Evolutionary conservation across 2,113 vertebrate genomes (phyloP).

Genomic region (Aphyosemion australe): DNA sequence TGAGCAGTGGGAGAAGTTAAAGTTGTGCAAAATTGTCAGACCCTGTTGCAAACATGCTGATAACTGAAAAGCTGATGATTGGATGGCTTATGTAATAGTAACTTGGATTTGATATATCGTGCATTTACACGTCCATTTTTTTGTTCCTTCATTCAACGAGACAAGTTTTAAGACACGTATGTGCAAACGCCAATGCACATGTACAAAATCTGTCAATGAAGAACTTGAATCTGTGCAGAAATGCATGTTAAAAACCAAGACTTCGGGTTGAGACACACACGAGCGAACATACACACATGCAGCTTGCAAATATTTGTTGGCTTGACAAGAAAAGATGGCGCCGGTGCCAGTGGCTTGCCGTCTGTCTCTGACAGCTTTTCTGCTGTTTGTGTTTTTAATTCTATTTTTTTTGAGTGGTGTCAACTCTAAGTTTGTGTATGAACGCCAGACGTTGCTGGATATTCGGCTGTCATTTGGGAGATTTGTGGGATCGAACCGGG

Average conservation of each 20-base stretch:
- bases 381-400: no score
- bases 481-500: no score
- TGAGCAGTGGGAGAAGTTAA: slow-evolving; percentile 61
- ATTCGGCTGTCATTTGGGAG: no score
- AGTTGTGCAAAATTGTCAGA: slow-evolving; percentile 70
- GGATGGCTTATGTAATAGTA: slow-evolving; percentile 63
- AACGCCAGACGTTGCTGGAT: no score
- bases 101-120: slow-evolving; percentile 65
- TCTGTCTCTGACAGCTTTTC: no score
- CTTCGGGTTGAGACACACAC: slow-evolving; percentile 9
- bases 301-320: slow-evolving; percentile 59
- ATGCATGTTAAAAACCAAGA: slow-evolving; percentile 50
- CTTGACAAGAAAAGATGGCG: no score
- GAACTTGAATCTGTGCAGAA: slow-evolving; percentile 49
- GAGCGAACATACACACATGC: slow-evolving; percentile 10
- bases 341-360: no score
- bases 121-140: slow-evolving; percentile 54
- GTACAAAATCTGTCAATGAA: slow-evolving; percentile 46
- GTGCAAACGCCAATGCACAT: slow-evolving; percentile 59
- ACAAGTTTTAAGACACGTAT: slow-evolving; percentile 51
- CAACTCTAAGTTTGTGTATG: no score
- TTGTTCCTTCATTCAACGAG: slow-evolving; percentile 46
- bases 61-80: slow-evolving; percentile 67
- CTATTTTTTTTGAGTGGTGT: no score
- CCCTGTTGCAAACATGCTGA: slow-evolving; percentile 69